Base-by-base conservation (phyloP, 2,113 vertebrate genomes). In the Coregonus clupeaformis region DNA sequence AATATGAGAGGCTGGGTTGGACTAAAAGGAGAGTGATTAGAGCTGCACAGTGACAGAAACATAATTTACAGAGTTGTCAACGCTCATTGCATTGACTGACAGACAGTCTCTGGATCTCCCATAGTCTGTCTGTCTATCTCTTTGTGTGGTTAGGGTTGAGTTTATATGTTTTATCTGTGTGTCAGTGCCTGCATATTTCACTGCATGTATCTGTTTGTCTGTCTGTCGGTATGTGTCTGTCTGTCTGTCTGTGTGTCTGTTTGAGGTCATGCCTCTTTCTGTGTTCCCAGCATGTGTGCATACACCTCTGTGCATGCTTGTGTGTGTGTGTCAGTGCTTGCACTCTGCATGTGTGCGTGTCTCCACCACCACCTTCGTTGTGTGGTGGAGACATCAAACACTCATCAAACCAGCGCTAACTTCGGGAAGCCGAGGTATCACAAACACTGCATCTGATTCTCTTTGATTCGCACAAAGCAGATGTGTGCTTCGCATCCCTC, bases 351-450 rank as follows among this genome's bases (percentile, higher is more conserved):
- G 80, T 73, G 69, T 75, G 68, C 11, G 36, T 42, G n/a, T 69
- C 27, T 55, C 27, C 45, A 32, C 27, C 22, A 68, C 49, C 68
- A 74, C 42, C 52, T 60, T 24, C 63, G 77, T 60, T 67, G 72
- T 45, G 75, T 74, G 83, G 77, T 75, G 73, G 45, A 75, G 72
- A 80, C 79, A 86, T 89, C 80, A 87, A 87, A 89, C 76, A 83
- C 84, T 81, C 77, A 83, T 47, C 24, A n/a, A 12, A 80, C 73
- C 62, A n/a, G 73, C 68, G 77, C 77, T 79, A 84, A 87, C n/a
- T n/a, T n/a, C n/a, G n/a, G 74, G 72, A 82, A 84, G 78, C 80
- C 32, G 32, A 27, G 63, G 68, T 62, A 70, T 60, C 65, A 71
- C 74, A 78, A 80, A 68, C 64, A 67, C 72, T 72, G 77, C 70